Conservation (phyloP, 2,797 vertebrate genomes). For the Taeniopygia guttata region DNA sequence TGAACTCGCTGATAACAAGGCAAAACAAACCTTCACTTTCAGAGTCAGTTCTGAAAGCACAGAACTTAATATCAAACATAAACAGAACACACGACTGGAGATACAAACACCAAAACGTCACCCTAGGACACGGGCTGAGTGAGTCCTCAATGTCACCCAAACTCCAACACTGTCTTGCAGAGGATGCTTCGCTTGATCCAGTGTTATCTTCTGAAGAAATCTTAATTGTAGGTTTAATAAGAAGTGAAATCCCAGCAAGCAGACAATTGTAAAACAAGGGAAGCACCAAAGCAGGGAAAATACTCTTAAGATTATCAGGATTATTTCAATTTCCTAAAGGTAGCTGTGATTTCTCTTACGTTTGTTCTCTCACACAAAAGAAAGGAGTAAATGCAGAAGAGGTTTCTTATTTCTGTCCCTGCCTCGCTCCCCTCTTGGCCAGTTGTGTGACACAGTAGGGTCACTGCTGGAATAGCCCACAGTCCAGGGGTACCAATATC, state of each 20-base stretch:
- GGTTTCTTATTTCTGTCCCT: background rate
- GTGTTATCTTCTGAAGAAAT: background rate
- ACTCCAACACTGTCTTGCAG: accelerated
- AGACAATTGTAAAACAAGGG: background rate
- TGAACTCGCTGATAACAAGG: too few relatives aligned
- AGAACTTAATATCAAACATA: too few relatives aligned
- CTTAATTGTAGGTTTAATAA: conserved; percentile 3
- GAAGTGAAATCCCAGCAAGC: background rate
- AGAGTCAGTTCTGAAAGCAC: too few relatives aligned
- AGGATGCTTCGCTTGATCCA: background rate
- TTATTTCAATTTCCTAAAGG: background rate
- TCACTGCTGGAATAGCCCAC: background rate
- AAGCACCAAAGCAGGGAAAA: background rate
- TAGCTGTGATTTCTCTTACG: background rate
- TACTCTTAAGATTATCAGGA: background rate
- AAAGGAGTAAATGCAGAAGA: background rate
- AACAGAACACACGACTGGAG: too few relatives aligned
- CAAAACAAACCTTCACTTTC: too few relatives aligned
- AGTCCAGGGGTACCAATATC: background rate
- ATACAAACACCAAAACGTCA: too few relatives aligned
- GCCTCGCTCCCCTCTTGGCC: background rate
- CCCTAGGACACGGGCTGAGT: background rate
- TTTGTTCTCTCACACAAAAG: background rate
- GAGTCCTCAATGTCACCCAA: background rate
- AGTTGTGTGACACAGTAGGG: background rate